Evolutionary conservation across 2,797 vertebrate species (phyloP), one percentile per base, ranked within the genome.

Genomic region (Fistularia tabacaria): DNA sequence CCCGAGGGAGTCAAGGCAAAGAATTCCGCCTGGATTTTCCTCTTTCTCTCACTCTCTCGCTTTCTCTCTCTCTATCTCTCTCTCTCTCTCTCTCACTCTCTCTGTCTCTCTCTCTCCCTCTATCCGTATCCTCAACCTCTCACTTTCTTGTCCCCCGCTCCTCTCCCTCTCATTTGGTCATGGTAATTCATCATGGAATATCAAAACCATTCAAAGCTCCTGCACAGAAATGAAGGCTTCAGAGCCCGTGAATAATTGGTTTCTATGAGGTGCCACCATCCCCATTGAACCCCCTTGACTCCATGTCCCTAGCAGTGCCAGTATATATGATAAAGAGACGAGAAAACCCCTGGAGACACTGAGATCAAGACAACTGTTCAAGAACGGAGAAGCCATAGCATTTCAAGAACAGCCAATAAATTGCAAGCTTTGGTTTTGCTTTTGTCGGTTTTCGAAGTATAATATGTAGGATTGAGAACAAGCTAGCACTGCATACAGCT

Each of bases 111-210:
- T 62, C 57, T 54, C 70, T 73, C 57, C 49, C 54, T 64, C 49
- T 7, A n/a, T n/a, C n/a, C n/a, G n/a, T n/a, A n/a, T n/a, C n/a
- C n/a, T n/a, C 38, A 14, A 25, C 25, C 25, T 25, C 25, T 25
- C 25, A 25, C 62, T 55, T 14, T 69, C 43, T 63, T 38, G 42
- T n/a, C 38, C 36, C 44, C 46, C 48, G 1, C 36, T 15, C 58
- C 6, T 66, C 62, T 63, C 51, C 63, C 54, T 65, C 80, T 85
- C 76, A 78, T 86, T 86, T 79, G 79, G 60, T 73, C 62, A 73
- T 71, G 76, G 66, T 78, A 82, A 87, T 87, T 85, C 82, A 85
- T 85, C 84, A 77, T 41, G 64, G 74, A 74, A 76, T 83, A 85
- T 85, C 82, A 81, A 68, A 81, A 67, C 62, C 73, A 74, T 82